phyloP scores from a whole-genome alignment of 2,113 vertebrate genomes.

The Naja naja region DNA sequence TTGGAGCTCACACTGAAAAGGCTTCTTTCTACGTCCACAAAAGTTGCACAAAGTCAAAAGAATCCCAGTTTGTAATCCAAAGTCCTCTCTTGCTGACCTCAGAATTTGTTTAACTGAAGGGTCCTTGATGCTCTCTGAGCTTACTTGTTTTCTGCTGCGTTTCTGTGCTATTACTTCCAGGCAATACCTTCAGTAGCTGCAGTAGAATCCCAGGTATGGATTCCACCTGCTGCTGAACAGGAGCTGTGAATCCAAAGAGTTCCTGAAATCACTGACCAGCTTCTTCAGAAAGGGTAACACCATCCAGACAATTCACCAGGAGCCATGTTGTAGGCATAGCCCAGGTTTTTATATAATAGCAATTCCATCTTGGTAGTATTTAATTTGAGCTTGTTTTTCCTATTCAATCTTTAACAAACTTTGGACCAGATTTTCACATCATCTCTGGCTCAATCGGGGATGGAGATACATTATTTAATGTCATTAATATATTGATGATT shows the following conservation, averaged over 20 bases:
- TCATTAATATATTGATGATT: no score
- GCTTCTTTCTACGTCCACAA: no score
- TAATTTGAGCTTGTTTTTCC: not conserved
- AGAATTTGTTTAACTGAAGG: no score
- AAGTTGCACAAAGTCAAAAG: no score
- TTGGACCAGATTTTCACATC: no score
- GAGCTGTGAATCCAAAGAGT: not conserved
- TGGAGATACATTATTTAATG: no score
- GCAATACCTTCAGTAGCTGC: not conserved
- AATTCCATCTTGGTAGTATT: not conserved
- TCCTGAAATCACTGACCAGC: not conserved
- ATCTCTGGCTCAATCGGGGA: no score
- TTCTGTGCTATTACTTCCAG: not conserved
- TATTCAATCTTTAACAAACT: not conserved
- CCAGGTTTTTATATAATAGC: not conserved
- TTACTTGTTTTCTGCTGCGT: not conserved
- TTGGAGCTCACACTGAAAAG: no score
- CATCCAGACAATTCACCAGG: not conserved
- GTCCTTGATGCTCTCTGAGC: no score
- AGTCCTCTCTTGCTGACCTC: no score
- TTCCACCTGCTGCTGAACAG: not conserved
- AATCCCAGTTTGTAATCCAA: no score
- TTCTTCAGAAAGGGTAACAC: not conserved
- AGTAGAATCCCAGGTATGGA: not conserved
- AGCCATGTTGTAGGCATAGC: not conserved